Percentiles rank a stretch among this genome's conserved stretches.
phyloP scores from a whole-genome alignment of 2,113 vertebrate genomes.

The Chlorodrepanis virens region DNA sequence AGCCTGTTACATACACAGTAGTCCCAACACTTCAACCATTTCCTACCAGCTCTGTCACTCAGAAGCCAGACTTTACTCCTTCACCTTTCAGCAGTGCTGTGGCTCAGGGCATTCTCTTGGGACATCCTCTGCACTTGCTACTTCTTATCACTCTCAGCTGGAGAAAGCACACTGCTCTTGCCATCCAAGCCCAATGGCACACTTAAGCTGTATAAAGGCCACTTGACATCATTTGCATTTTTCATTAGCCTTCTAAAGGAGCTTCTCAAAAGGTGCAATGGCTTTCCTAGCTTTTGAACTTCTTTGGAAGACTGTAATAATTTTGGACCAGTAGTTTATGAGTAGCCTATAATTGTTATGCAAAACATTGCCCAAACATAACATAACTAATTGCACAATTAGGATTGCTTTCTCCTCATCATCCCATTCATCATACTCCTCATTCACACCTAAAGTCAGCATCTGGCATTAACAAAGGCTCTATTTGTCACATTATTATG shows the following conservation, averaged over 20 bases:
- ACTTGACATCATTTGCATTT: background rate
- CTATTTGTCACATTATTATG: background rate
- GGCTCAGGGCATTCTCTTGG: background rate
- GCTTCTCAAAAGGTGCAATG: background rate
- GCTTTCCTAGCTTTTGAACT: conserved; percentile 1
- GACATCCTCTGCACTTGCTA: background rate
- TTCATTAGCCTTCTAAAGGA: conserved; percentile 1
- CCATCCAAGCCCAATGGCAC: background rate
- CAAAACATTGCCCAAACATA: background rate
- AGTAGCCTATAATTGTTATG: background rate
- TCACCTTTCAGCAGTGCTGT: background rate
- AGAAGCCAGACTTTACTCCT: background rate
- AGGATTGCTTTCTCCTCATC: background rate
- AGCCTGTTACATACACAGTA: background rate
- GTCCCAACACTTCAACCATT: background rate
- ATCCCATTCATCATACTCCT: background rate
- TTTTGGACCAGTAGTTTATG: background rate
- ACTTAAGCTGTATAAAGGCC: background rate
- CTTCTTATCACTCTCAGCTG: background rate
- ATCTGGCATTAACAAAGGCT: background rate
- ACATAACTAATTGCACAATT: background rate
- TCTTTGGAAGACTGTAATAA: background rate
- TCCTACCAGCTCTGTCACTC: background rate
- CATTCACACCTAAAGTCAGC: background rate
- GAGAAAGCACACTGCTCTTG: background rate